Base-by-base conservation (phyloP, 2,888 invertebrate genomes). In the Eupithecia pulchellata region DNA sequence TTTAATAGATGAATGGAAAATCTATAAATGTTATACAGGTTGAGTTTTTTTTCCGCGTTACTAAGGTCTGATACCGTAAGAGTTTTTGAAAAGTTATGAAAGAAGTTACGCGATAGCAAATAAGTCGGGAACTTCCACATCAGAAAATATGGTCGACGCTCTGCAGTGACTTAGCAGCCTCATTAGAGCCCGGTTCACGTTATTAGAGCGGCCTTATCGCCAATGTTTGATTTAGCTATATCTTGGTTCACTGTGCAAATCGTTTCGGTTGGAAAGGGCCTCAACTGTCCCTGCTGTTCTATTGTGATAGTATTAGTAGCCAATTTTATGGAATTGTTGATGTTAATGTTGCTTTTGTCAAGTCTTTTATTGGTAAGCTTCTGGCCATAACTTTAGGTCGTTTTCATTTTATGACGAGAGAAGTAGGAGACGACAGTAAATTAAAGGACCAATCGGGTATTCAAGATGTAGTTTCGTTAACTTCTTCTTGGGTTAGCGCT, bases 221-320 rank as follows among this genome's bases (percentile, higher is more conserved):
- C 20, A 25, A 25, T 1, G 11, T 20, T 20, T 47, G 47, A 9
- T 47, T 20, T 11, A 20, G 47, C 47, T 20, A n/a, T 52, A 52
- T 25, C 20, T 25, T 25, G 13, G 2, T 32, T 60, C 60, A 60
- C 60, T 60, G 34, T 72, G 42, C 9, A 36, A 69, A 69, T 64
- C 63, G 58, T 64, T 68, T 77, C 75, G 76, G 81, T 78, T 76
- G 78, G 81, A 79, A 77, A 82, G 80, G 82, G 77, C 76, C 76
- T 68, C 72, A 65, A 72, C 77, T 77, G 82, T 82, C 85, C 81
- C 79, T 73, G 78, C 76, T 78, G 75, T 78, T 79, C 84, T 84
- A 86, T 84, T 84, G 82, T 83, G 83, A 84, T 79, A 81, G 80
- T 80, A 81, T 82, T 83, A 83, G 80, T 79, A 79, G 77, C 71